Evolutionary conservation across 2,113 vertebrate species (phyloP), one percentile per base, ranked within the genome.

Genomic region (Eidolon helvum): DNA sequence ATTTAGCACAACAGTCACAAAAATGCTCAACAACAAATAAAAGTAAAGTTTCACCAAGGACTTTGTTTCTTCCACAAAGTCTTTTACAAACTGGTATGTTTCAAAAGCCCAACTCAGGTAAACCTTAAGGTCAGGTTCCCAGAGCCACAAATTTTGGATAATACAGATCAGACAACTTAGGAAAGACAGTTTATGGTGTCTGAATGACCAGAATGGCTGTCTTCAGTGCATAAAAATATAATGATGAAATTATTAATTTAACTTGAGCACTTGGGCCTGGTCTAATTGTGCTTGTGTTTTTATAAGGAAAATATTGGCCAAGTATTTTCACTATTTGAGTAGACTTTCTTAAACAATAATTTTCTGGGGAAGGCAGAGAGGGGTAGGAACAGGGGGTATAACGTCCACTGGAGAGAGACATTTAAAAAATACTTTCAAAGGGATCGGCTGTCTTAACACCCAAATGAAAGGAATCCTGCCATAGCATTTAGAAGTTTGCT

Each of bases 41-140:
- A 89, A 95, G 53, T 55, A 33, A 83, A 75, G 33, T 84, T 74
- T 95, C 45, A 97, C 40, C 6, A 33, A 85, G 50, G 50, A 85
- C 28, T 85, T 97, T 18, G 33, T 89, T 94, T 91, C 74, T 93
- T 93, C 63, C 40, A 85, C 35, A 72, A 19, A 71, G 43, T 91
- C 48, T 63, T 97, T 95, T 95, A 85, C 48, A 88, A 74, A 82
- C 12, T 72, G 28, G 7, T 88, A 4, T 68, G 26, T 94, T 94
- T 96, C 63, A 75, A 92, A 97, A 94, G 7, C 43, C 26, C 57
- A 45, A 48, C 10, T 96, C 77, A 71, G 43, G 77, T 89, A 91
- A 82, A 89, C 48, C 38, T 92, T 78, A 79, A 97, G 38, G 55
- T 94, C 55, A 53, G n/a, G 15, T 94, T 79, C 72, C n/a, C 63